Percentiles rank a stretch among this genome's conserved stretches.
phyloP scores from a whole-genome alignment of 2,797 vertebrate species.

The Ispidina picta region DNA sequence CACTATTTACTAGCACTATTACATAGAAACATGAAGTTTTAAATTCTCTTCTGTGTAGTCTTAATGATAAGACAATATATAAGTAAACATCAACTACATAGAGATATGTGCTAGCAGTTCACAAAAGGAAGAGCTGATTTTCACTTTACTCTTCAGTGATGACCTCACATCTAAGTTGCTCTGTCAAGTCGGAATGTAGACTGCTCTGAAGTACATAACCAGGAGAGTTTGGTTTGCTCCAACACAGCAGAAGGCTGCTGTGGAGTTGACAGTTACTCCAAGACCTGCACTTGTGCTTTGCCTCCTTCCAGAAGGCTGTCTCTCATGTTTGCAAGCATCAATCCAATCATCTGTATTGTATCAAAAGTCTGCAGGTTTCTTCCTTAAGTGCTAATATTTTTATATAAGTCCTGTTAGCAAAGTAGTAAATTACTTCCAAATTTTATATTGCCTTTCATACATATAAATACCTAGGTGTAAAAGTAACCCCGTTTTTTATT shows the following conservation, averaged over 20 bases:
- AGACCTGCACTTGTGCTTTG: neutral
- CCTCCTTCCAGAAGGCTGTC: neutral
- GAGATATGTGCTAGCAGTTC: neutral
- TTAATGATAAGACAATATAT: neutral
- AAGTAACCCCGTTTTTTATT: neutral
- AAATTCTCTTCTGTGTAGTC: neutral
- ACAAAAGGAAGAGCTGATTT: neutral
- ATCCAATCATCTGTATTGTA: neutral
- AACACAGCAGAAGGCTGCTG: neutral
- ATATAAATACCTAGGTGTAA: neutral
- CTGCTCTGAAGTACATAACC: neutral
- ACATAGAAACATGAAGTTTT: neutral
- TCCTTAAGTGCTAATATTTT: neutral
- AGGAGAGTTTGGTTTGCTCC: neutral
- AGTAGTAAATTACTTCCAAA: neutral
- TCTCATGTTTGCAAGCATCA: neutral
- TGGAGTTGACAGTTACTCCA: neutral
- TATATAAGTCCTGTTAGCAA: neutral
- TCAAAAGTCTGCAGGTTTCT: neutral
- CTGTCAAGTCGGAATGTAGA: neutral
- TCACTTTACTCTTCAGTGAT: neutral
- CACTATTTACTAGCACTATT: neutral
- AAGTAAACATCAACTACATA: neutral
- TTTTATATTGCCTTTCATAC: neutral
- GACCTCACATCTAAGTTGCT: neutral